phyloP scores from a whole-genome alignment of 2,888 invertebrate species.

The Lordiphosa fenestrarum region DNA sequence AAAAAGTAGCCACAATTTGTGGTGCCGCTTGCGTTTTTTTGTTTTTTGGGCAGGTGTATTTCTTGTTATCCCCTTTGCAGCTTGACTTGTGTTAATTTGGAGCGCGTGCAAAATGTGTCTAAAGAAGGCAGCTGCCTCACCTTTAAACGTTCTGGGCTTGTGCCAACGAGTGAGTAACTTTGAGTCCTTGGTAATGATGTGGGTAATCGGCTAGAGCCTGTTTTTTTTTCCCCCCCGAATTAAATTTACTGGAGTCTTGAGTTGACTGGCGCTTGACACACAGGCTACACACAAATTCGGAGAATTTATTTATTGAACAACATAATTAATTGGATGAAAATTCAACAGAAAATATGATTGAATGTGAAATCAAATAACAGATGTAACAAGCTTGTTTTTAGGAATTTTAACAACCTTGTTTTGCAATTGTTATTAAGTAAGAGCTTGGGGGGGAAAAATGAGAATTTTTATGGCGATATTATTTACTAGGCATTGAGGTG shows the following conservation, averaged over 20 bases:
- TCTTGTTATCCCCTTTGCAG: conserved; percentile 53
- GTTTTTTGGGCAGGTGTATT: conserved; percentile 46
- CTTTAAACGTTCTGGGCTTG: conserved; percentile 37
- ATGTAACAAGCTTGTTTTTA: conserved; percentile 8
- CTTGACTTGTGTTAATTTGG: conserved; percentile 55
- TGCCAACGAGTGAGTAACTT: conserved; percentile 24
- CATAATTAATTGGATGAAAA: background rate
- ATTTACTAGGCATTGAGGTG: background rate
- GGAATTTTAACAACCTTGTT: conserved; percentile 1
- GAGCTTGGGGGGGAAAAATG: too few species aligned
- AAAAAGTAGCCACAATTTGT: conserved; percentile 54
- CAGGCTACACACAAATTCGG: background rate
- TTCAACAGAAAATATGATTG: background rate
- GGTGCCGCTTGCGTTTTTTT: conserved; percentile 25
- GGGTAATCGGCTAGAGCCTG: conserved; percentile 8
- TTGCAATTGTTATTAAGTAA: too few species aligned
- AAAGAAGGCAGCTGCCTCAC: conserved; percentile 5
- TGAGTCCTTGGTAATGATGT: conserved; percentile 20
- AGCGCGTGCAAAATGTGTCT: conserved; percentile 50
- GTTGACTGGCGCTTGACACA: conserved; percentile 2
- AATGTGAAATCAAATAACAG: background rate
- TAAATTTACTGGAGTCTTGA: conserved; percentile 7
- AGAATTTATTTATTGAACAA: too few species aligned
- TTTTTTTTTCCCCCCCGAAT: background rate
- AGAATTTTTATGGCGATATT: conserved; percentile 3